phyloP scores from a whole-genome alignment of 1,140 invertebrate species.

The Odontomachus brunneus region DNA sequence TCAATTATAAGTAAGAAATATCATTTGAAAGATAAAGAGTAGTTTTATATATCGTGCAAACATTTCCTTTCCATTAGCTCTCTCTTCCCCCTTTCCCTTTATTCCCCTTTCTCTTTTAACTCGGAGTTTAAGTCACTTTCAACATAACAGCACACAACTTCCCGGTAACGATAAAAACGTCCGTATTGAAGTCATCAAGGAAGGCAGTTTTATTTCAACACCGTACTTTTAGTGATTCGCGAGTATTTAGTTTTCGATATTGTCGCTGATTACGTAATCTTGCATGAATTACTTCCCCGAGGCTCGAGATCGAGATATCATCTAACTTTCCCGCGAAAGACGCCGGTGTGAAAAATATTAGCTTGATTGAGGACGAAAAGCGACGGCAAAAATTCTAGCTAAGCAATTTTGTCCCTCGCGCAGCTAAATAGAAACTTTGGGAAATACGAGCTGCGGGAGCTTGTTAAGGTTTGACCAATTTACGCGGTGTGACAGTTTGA shows the following conservation, averaged over 20 bases:
- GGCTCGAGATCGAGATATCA: not conserved
- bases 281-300: conserved; percentile 21
- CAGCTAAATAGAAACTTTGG: conserved; percentile 26
- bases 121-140: not conserved
- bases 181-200: not conserved
- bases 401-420: conserved; percentile 9
- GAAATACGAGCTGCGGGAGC: not conserved
- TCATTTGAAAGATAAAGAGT: not conserved
- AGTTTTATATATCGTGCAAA: not conserved
- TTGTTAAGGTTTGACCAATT: conserved; percentile 37
- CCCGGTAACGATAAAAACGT: not conserved
- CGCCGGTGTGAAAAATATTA: conserved; percentile 28
- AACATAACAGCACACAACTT: not conserved
- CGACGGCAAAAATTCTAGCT: not conserved
- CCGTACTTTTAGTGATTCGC: not conserved
- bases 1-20: conserved; percentile 35
- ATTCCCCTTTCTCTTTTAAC: not conserved
- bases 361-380: not conserved
- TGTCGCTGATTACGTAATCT: conserved; percentile 21
- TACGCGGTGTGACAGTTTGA: conserved; percentile 12
- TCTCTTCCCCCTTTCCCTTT: not conserved
- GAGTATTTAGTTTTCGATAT: conserved; percentile 14
- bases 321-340: conserved; percentile 42
- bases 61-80: conserved; percentile 5
- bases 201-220: not conserved